A percentile compares a stretch with the other conserved stretches of the same genome.
Conservation (phyloP, 2,113 vertebrate genomes). For the Platichthys flesus region DNA sequence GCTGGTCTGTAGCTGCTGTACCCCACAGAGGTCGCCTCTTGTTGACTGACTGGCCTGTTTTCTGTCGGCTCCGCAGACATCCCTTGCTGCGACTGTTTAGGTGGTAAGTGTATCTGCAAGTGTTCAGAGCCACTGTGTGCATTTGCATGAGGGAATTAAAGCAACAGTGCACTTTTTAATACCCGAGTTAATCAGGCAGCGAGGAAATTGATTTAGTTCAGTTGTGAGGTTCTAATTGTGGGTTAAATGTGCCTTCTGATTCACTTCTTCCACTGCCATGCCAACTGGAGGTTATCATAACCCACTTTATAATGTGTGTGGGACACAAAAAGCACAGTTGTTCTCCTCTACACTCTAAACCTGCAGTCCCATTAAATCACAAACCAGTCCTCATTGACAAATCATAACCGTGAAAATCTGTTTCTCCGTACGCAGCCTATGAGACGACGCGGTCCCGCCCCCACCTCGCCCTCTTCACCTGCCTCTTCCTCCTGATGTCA, state of each 20-base stretch:
- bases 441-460: conserved; percentile 78
- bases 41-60: conserved; percentile 59
- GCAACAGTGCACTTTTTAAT: conserved; percentile 15
- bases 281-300: conserved; percentile 18
- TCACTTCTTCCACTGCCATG: conserved; percentile 1
- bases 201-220: not conserved
- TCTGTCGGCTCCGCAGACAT: conserved; percentile 84
- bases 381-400: conserved; percentile 51
- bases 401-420: conserved; percentile 33
- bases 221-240: not conserved
- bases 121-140: conserved; percentile 22
- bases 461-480: conserved; percentile 82
- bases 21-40: conserved; percentile 32
- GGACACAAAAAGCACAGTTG: conserved; percentile 29
- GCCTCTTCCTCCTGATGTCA: conserved; percentile 86
- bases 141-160: conserved; percentile 53
- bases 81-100: conserved; percentile 83
- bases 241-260: not conserved
- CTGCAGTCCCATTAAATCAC: conserved; percentile 11
- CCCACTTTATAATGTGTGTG: not conserved
- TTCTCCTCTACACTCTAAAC: not conserved
- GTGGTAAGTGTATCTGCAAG: conserved; percentile 80
- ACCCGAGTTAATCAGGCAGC: not conserved
- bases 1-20: conserved; percentile 44
- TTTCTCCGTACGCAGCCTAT: conserved; percentile 70